phyloP scores from a whole-genome alignment of 1,140 invertebrate species.

The Pachyrhynchus sulphureomaculatus region DNA sequence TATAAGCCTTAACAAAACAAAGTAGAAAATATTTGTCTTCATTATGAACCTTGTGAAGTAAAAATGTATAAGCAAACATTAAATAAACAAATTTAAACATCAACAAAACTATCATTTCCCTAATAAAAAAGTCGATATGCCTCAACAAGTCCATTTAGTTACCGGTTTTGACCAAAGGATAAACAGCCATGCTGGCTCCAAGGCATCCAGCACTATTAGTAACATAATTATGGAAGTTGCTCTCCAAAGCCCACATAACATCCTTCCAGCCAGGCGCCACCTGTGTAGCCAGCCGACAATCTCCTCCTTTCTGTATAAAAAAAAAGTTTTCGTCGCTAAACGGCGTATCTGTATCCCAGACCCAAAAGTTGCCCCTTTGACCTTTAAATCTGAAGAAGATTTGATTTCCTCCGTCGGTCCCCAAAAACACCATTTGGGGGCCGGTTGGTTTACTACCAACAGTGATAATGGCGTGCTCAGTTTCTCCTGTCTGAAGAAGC shows the following conservation, averaged over 20 bases:
- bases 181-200: slow-evolving; percentile 50
- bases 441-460: slow-evolving; percentile 57
- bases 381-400: slow-evolving; percentile 63
- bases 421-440: slow-evolving; percentile 58
- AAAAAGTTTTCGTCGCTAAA: slow-evolving; percentile 59
- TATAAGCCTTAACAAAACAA: no score
- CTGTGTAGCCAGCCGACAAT: slow-evolving; percentile 61
- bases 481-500: slow-evolving; percentile 55
- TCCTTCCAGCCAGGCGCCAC: slow-evolving; percentile 59
- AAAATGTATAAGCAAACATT: no score
- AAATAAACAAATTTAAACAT: no score
- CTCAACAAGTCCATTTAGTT: slow-evolving; percentile 33
- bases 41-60: no score
- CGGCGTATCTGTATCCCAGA: slow-evolving; percentile 61
- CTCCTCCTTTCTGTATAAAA: slow-evolving; percentile 59
- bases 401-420: slow-evolving; percentile 59
- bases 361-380: slow-evolving; percentile 61
- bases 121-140: no score
- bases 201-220: slow-evolving; percentile 58
- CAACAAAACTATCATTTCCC: no score
- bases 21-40: no score
- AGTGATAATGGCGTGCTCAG: slow-evolving; percentile 56
- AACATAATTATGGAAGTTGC: slow-evolving; percentile 66
- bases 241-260: slow-evolving; percentile 64
- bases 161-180: slow-evolving; percentile 48